Base-by-base conservation (phyloP, 2,888 invertebrate genomes). In the Unio delphinus region DNA sequence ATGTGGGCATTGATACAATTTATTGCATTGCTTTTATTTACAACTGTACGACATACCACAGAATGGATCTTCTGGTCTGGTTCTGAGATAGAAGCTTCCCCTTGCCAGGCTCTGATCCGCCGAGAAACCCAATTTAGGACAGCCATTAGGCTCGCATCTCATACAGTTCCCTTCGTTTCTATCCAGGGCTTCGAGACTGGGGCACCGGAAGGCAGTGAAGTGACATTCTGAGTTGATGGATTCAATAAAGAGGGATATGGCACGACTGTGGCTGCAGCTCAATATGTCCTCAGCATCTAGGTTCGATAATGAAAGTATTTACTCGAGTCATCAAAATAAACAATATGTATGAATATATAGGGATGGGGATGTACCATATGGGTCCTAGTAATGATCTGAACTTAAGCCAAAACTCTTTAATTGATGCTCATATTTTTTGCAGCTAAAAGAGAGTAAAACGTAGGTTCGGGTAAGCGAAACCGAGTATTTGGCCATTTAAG, bases 241-340 rank as follows among this genome's bases (percentile, higher is more conserved):
- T 62, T 83, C 83, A 4, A 68, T 78, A 63, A 80, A 83, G 30
- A 81, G 69, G 30, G 60, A 61, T 30, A 81, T 76, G 0, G 82
- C 74, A 4, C 82, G 68, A 45, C 80, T 80, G 69, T 83, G 83
- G 62, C 82, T 83, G 67, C 83, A 83, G 54, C 75, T 75, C 1
- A 83, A 64, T 1, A 67, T 68, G 56, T 75, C 70, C 17, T 68
- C 78, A 0, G 80, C 78, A 64, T 70, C 82, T 82, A 62, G n/a
- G 70, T 70, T 20, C 45, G 20, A 45, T 20, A 17, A 54, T 58
- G 6, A 66, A 30, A 20, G 26, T 23, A 60, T 45, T 45, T 45
- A 11, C 45, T 15, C 15, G 45, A 45, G 15, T 11, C 45, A 15
- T 15, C 45, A 11, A 15, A 11, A 45, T 11, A 11, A 3, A 45